phyloP scores from a whole-genome alignment of 1,140 invertebrate species.

The Holotrichia oblita region DNA sequence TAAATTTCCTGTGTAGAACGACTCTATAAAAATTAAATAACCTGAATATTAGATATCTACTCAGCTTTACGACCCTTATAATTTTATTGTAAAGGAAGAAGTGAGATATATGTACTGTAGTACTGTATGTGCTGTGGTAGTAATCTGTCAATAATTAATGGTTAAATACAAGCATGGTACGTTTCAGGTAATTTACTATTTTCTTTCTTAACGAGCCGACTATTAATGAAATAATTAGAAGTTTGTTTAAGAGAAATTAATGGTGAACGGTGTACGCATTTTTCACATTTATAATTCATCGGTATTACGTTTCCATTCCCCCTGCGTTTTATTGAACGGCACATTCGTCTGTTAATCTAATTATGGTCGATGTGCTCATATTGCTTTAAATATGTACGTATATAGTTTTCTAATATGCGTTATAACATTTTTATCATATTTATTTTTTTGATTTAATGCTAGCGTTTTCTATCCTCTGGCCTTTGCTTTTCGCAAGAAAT shows the following conservation, averaged over 20 bases:
- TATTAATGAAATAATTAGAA: conserved; percentile 44
- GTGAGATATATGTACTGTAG: background rate
- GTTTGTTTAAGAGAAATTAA: conserved; percentile 40
- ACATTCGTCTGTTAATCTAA: background rate
- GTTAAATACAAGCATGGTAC: conserved; percentile 21
- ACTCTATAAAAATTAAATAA: background rate
- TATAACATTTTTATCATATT: background rate
- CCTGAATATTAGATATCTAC: background rate
- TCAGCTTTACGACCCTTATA: background rate
- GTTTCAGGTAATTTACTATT: conserved; percentile 36
- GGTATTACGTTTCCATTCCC: background rate
- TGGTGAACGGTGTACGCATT: conserved; percentile 7
- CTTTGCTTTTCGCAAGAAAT: no score
- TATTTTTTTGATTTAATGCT: background rate
- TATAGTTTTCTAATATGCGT: background rate
- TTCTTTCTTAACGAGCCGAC: conserved; percentile 32
- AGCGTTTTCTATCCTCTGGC: no score
- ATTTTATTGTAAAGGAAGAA: background rate
- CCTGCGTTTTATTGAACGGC: background rate
- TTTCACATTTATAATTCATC: conserved; percentile 33
- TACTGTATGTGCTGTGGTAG: background rate
- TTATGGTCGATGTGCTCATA: background rate
- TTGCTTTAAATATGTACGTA: background rate
- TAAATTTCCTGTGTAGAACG: background rate
- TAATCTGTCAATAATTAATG: conserved; percentile 8